These are phyloP conservation scores for Laticauda laticaudata DNA, from an alignment of 2,113 vertebrate genomes.

Conservation along the genomic window DNA sequence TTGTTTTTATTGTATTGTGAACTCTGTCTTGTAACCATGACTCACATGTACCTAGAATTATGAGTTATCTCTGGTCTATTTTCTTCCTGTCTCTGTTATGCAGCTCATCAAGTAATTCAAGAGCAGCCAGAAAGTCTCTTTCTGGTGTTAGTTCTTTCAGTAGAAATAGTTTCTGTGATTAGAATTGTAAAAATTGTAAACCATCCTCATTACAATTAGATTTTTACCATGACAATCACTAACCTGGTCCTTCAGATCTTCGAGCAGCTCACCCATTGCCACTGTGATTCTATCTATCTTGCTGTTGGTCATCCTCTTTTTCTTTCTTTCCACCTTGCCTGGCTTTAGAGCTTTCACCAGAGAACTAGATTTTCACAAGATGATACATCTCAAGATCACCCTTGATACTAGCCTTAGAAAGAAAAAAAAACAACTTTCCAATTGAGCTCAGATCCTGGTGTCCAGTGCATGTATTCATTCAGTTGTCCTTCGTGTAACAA, in stretches of 20 bases:
- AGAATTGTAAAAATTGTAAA: not conserved
- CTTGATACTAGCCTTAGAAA: not conserved
- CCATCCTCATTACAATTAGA: not conserved
- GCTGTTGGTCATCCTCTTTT: not conserved
- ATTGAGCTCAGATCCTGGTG: not conserved
- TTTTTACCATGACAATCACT: not conserved
- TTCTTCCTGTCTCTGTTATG: not conserved
- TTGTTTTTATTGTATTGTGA: not conserved
- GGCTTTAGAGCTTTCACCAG: not conserved
- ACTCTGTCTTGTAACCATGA: not conserved
- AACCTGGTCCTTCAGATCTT: not conserved
- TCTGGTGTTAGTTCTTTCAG: not conserved
- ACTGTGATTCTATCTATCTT: not conserved
- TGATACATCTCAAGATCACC: not conserved
- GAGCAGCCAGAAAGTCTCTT: not conserved
- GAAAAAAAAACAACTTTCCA: not conserved
- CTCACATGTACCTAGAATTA: not conserved
- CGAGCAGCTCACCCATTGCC: not conserved
- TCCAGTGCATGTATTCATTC: not conserved
- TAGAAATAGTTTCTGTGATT: not conserved
- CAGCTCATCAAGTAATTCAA: not conserved
- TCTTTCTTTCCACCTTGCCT: not conserved
- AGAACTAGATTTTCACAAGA: not conserved
- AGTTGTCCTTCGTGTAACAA: not conserved
- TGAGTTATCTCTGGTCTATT: not conserved